Base-by-base conservation (phyloP, 2,113 vertebrate genomes). In the Oryzias celebensis region DNA sequence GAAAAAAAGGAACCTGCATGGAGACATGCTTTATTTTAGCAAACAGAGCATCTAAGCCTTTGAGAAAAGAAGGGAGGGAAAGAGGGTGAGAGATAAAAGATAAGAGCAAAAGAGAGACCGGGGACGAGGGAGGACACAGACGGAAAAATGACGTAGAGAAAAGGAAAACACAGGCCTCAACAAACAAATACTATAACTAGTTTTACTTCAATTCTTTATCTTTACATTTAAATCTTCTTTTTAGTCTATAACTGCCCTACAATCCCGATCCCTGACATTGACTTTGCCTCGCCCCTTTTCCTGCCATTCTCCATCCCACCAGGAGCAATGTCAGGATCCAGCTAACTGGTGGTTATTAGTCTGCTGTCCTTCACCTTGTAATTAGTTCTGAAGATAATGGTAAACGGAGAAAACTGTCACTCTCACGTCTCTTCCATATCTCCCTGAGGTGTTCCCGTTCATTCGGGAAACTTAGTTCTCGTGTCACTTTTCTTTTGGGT, bases 361-460 rank as follows among this genome's bases (percentile, higher is more conserved):
- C 73, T 71, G 68, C 87, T 87, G 87, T 86, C 87, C 78, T 67
- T 88, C 87, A 78, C 60, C 70, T 70, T 64, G 73, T 89, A 89
- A 91, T 91, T 89, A 90, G 81, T 84, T 89, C 78, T 83, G 71
- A 82, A 64, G 71, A 81, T 85, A 82, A 82, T 62, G 77, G 70
- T 58, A 66, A 75, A 77, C 56, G 75, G 64, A 73, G 71, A 52
- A 75, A 70, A 52, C 61, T 66, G 74, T 88, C 81, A 70, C 55
- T 86, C 81, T 58, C 44, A 44, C 52, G 44, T 65, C 43, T 63
- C 54, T 16, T 55, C 64, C 49, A 55, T 42, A 36, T 62, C 31
- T 53, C 16, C 50, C 48, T 14, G 2, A 7, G 7, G 18, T 48
- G 31, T 36, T 49, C 14, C 15, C 13, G 31, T 17, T 62, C 14